phyloP scores from a whole-genome alignment of 1,140 invertebrate genomes.

The Nasonia longicornis region DNA sequence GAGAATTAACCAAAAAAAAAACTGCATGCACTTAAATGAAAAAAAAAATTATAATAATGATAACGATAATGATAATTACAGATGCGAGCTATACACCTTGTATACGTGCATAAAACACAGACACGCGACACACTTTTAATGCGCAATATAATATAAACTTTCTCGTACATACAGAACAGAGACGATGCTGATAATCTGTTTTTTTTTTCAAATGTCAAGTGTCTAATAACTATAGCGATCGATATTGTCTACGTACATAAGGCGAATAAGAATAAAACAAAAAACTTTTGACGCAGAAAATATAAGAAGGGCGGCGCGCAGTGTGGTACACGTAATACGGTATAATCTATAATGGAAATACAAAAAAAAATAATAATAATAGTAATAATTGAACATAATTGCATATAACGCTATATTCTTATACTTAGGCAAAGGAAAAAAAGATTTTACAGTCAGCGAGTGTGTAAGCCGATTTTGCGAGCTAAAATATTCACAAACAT shows the following conservation, averaged over 20 bases:
- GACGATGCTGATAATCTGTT: conserved; percentile 62
- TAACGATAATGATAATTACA: conserved; percentile 5
- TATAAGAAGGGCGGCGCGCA: conserved; percentile 8
- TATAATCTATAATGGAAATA: conserved; percentile 52
- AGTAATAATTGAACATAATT: conserved; percentile 61
- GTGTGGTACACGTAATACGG: conserved; percentile 23
- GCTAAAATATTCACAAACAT: conserved; percentile 1
- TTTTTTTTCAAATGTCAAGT: conserved; percentile 66
- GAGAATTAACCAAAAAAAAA: conserved; percentile 37
- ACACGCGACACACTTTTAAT: conserved; percentile 1
- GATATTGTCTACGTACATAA: conserved; percentile 65
- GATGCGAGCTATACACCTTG: not conserved
- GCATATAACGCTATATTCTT: conserved; percentile 63
- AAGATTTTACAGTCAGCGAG: conserved; percentile 23
- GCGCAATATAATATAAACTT: conserved; percentile 5
- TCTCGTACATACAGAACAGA: conserved; percentile 28
- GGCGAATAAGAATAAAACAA: conserved; percentile 59
- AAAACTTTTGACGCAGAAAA: conserved; percentile 21
- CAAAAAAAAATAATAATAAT: conserved; percentile 58
- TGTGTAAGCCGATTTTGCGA: not conserved
- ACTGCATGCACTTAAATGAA: conserved; percentile 38
- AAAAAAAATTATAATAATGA: conserved; percentile 13
- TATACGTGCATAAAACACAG: conserved; percentile 3
- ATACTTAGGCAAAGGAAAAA: conserved; percentile 50
- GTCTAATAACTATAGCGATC: conserved; percentile 65